Conservation (phyloP, 2,797 vertebrate genomes). For the Chrosomus eos region DNA sequence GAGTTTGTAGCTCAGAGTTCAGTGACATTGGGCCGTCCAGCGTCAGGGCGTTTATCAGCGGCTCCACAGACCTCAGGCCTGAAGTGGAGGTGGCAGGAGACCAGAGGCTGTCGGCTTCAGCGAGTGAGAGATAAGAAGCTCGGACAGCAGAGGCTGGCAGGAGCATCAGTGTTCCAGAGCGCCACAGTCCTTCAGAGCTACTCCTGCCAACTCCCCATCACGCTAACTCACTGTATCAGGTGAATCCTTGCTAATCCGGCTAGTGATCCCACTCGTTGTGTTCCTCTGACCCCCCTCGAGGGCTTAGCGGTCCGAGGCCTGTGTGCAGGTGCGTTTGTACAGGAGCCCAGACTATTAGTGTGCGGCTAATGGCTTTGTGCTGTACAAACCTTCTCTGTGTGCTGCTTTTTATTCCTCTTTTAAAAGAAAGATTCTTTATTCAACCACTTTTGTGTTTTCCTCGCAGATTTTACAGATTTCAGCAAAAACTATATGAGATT, state of each 20-base stretch:
- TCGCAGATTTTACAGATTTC: background rate
- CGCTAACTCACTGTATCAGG: slow-evolving; percentile 51
- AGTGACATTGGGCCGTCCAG: slow-evolving; percentile 56
- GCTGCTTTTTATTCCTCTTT: background rate
- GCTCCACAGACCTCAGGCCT: slow-evolving; percentile 55
- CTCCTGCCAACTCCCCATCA: slow-evolving; percentile 51
- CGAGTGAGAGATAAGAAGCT: slow-evolving; percentile 59
- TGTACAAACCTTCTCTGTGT: background rate
- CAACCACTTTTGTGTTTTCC: no score
- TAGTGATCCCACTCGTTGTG: slow-evolving; percentile 48
- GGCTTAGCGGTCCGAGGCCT: slow-evolving; percentile 23
- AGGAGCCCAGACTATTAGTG: slow-evolving; percentile 15
- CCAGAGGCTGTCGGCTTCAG: slow-evolving; percentile 58
- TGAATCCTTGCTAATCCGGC: slow-evolving; percentile 57
- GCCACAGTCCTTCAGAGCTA: slow-evolving; percentile 54
- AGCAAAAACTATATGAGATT: background rate
- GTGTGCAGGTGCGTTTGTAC: slow-evolving; percentile 37
- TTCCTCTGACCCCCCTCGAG: slow-evolving; percentile 29
- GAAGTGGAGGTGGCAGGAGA: slow-evolving; percentile 63
- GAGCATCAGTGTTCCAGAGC: slow-evolving; percentile 46
- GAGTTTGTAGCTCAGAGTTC: slow-evolving; percentile 53
- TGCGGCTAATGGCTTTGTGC: background rate
- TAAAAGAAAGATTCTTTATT: background rate
- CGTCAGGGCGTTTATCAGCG: slow-evolving; percentile 58
- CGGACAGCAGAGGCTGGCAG: slow-evolving; percentile 58